Evolutionary conservation across 64 coral and sea anemone genomes (phyloP).

Genomic region (Catalaphyllia jardinei): DNA sequence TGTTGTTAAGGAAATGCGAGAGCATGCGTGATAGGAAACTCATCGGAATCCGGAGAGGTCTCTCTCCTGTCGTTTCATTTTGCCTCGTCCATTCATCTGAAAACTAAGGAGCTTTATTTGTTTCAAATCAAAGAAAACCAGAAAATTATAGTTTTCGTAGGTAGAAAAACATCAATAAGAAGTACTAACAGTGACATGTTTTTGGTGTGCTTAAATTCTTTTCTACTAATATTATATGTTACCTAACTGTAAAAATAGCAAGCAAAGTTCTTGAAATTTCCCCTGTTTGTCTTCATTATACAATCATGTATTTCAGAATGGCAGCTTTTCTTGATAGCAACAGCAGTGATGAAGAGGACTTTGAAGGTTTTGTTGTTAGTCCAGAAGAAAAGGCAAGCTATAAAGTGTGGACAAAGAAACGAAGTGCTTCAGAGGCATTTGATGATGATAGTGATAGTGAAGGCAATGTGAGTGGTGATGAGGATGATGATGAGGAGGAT

Average conservation of each 20-base stretch:
- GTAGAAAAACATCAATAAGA: no score
- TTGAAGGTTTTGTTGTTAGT: conserved; percentile 41
- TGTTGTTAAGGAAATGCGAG: no score
- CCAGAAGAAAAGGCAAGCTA: conserved; percentile 47
- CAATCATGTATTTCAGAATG: neutral
- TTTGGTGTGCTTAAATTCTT: no score
- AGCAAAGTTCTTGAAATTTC: neutral
- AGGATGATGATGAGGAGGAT: conserved; percentile 24
- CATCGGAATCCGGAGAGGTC: no score
- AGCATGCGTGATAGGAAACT: no score
- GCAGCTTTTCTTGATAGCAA: neutral
- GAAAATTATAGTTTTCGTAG: no score
- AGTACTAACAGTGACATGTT: no score
- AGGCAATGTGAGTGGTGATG: conserved; percentile 7
- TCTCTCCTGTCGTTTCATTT: no score
- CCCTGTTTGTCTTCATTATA: neutral
- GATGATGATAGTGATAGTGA: conserved; percentile 4
- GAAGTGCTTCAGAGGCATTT: conserved; percentile 3
- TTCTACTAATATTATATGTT: no score
- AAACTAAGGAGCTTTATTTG: no score
- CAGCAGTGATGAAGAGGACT: conserved; percentile 29
- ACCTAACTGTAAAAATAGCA: neutral
- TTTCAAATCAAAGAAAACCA: no score
- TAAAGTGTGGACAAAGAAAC: conserved; percentile 29
- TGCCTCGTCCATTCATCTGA: no score